These are phyloP conservation scores for Deilephila elpenor DNA, from an alignment of 2,888 invertebrate species.

Conservation along the genomic window DNA sequence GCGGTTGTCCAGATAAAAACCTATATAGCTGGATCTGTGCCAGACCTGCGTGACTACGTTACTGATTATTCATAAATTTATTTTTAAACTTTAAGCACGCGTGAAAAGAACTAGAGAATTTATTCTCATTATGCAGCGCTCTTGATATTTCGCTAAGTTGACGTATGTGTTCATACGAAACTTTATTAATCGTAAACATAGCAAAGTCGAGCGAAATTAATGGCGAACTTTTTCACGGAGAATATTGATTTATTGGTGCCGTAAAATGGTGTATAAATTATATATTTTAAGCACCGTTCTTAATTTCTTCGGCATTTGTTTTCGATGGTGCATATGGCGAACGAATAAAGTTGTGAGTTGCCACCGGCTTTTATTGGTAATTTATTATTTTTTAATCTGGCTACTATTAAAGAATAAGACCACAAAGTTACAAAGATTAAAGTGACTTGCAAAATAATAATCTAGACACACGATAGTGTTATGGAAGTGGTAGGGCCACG, in stretches of 20 bases:
- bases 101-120: conserved; percentile 7
- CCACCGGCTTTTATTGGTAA: too few relatives aligned
- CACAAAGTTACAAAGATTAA: too few relatives aligned
- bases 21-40: conserved; percentile 54
- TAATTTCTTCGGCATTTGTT: conserved; percentile 11
- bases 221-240: conserved; percentile 10
- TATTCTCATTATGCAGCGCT: conserved; percentile 10
- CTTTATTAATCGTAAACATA: conserved; percentile 19
- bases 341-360: background rate
- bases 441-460: too few relatives aligned
- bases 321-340: conserved; percentile 15
- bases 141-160: conserved; percentile 20
- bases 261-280: conserved; percentile 20
- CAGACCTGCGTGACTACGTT: conserved; percentile 51
- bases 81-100: conserved; percentile 49
- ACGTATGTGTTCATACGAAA: conserved; percentile 9
- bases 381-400: background rate
- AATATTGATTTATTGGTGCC: conserved; percentile 8
- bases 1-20: conserved; percentile 45
- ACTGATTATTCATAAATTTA: conserved; percentile 59
- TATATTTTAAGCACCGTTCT: conserved; percentile 9
- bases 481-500: too few relatives aligned
- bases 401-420: background rate
- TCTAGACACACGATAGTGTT: too few relatives aligned
- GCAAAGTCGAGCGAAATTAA: conserved; percentile 17